Conservation (phyloP, 2,888 invertebrate genomes). For the Apotomis betuletana region DNA sequence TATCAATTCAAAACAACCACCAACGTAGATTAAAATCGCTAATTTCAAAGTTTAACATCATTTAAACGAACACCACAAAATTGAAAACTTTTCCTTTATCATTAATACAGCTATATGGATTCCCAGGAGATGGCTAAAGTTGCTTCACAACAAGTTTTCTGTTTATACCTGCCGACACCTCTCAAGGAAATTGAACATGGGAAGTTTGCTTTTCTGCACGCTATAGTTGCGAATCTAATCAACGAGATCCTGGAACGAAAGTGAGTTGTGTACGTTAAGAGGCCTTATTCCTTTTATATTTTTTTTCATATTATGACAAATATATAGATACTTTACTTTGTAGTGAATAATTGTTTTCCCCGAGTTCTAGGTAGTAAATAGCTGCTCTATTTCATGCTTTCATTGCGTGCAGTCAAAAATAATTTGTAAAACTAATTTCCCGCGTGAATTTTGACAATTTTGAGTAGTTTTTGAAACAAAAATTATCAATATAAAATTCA, state of each 20-base stretch:
- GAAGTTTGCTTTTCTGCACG: constrained; percentile 51
- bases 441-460: no score
- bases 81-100: constrained; percentile 26
- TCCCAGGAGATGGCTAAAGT: constrained; percentile 20
- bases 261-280: constrained; percentile 30
- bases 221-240: constrained; percentile 59
- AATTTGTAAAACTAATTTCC: no score
- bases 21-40: constrained; percentile 30
- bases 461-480: no score
- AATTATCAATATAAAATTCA: no score
- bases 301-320: no score
- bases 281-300: constrained; percentile 10
- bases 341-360: neutral
- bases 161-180: constrained; percentile 36
- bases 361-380: no score
- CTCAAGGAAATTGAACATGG: constrained; percentile 44
- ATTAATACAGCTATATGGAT: constrained; percentile 15
- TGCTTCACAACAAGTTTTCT: constrained; percentile 27
- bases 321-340: neutral
- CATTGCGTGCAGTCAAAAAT: no score
- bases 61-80: constrained; percentile 28
- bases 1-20: constrained; percentile 12
- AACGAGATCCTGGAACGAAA: constrained; percentile 40
- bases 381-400: no score
- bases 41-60: constrained; percentile 27